Base-by-base conservation (phyloP, 2,888 invertebrate species). In the Ganaspis brasiliensis region DNA sequence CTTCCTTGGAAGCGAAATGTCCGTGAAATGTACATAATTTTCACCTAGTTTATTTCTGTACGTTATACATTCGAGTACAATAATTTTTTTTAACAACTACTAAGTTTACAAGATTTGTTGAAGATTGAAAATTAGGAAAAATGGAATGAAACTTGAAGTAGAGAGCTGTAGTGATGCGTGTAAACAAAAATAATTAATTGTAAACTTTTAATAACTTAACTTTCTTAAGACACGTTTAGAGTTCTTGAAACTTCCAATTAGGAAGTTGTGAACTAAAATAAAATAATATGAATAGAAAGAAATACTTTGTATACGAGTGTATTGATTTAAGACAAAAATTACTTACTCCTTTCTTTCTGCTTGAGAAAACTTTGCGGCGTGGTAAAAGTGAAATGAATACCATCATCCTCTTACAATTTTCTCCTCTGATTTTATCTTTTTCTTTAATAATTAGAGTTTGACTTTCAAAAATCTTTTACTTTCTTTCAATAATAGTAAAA, bases 321-420 rank as follows among this genome's bases (percentile, higher is more conserved):
- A 63, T 37, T 37, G 61, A 63, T 63, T 63, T 4, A 21, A 63
- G 61, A 63, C 19, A 63, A 37, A 63, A 19, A 63, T 21, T 16
- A n/a, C 12, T 59, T 31, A 6, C 19, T 37, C 61, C 6, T 63
- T 40, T 63, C 21, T 40, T 63, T 63, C 37, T 37, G 6, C 61
- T 21, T 63, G 61, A 40, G 37, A 37, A 63, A 63, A 63, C 19
- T 63, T 63, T 16, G 19, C 37, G 12, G 19, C 37, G 21, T 37
- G 61, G 37, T 63, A 63, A 40, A 63, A 63, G 61, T 19, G 61
- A 63, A 63, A 63, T 37, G 19, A 57, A 63, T 59, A 59, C n/a
- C 26, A 12, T 14, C 45, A 56, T 35, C 61, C 16, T n/a, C 9
- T 31, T 52, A 35, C 9, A 10, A 12, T 37, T 63, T 63, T 63